A percentile compares a stretch with the other conserved stretches of the same genome.
These are phyloP conservation scores for Pocillopora grandis DNA, from an alignment of 92 coral and sea anemone species.

Conservation along the genomic window DNA sequence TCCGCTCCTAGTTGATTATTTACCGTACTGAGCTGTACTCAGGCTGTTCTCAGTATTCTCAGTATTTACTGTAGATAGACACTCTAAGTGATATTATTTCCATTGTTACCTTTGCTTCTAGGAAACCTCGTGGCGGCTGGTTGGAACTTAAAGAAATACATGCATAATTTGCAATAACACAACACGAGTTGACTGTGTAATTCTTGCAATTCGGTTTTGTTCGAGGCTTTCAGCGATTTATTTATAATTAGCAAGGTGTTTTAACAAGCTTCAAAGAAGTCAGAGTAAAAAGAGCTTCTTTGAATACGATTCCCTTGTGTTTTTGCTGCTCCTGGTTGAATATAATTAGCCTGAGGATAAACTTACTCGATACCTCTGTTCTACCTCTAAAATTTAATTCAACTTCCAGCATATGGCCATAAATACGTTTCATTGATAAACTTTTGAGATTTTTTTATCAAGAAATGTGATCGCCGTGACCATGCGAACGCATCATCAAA, in stretches of 20 bases:
- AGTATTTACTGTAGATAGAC: too few species aligned
- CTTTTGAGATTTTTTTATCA: not conserved
- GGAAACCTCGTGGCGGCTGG: conserved; percentile 14
- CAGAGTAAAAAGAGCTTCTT: not conserved
- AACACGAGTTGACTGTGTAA: not conserved
- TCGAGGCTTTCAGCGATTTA: not conserved
- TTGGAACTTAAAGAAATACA: not conserved
- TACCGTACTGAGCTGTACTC: too few species aligned
- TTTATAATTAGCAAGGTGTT: not conserved
- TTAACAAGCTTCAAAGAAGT: not conserved
- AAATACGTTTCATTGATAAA: not conserved
- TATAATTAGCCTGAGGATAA: not conserved
- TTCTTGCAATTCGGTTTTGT: not conserved
- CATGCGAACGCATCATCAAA: not conserved
- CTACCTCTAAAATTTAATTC: not conserved
- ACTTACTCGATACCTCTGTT: not conserved
- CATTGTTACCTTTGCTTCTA: not conserved
- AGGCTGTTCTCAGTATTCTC: too few species aligned
- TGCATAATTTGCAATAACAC: not conserved
- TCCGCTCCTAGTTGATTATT: too few species aligned
- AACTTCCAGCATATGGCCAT: not conserved
- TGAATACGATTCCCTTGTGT: not conserved
- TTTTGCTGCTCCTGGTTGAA: not conserved
- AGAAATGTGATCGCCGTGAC: not conserved
- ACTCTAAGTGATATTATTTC: not conserved